These are phyloP conservation scores for Parnassius mnemosyne DNA, from an alignment of 2,888 invertebrate species.

Conservation along the genomic window DNA sequence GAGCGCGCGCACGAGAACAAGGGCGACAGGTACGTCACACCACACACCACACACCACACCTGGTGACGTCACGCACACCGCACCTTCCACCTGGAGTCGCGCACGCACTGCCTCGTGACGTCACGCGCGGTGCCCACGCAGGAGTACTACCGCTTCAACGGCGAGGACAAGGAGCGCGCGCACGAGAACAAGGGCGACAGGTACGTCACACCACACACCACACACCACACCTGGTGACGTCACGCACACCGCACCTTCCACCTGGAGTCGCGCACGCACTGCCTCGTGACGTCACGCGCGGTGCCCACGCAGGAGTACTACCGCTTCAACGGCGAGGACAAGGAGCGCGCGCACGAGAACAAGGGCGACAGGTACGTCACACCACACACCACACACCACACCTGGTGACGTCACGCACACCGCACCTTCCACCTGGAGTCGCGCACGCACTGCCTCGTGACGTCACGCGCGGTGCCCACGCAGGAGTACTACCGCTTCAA, in stretches of 20 bases:
- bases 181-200: slow-evolving; percentile 84
- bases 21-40: slow-evolving; percentile 76
- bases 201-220: slow-evolving; percentile 42
- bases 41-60: too few species aligned
- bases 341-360: slow-evolving; percentile 85
- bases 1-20: slow-evolving; percentile 84
- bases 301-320: slow-evolving; percentile 90
- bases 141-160: slow-evolving; percentile 94
- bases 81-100: slow-evolving; percentile 95
- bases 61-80: slow-evolving; percentile 83
- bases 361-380: slow-evolving; percentile 81
- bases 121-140: slow-evolving; percentile 84
- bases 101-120: slow-evolving; percentile 95
- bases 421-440: slow-evolving; percentile 95
- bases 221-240: too few species aligned
- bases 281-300: slow-evolving; percentile 87
- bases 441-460: slow-evolving; percentile 91
- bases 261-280: slow-evolving; percentile 96
- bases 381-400: too few species aligned
- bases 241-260: slow-evolving; percentile 94
- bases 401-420: slow-evolving; percentile 81
- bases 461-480: slow-evolving; percentile 89
- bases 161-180: slow-evolving; percentile 93
- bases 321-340: slow-evolving; percentile 96
- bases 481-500: slow-evolving; percentile 96